phyloP scores from a whole-genome alignment of 1,140 invertebrate species.

The Tetramorium parvispinum region DNA sequence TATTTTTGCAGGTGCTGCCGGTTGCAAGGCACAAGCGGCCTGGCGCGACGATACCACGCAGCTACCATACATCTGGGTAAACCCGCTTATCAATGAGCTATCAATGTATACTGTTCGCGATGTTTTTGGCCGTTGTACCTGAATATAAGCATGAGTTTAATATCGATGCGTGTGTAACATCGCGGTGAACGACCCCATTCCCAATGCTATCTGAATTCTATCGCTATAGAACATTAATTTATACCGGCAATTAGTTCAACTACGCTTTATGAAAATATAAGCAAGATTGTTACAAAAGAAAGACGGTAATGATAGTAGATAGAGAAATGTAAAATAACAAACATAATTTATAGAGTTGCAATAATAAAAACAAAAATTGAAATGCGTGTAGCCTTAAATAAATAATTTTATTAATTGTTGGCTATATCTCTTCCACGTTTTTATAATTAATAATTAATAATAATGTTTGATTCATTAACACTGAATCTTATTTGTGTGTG shows the following conservation, averaged over 20 bases:
- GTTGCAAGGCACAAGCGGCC: constrained; percentile 23
- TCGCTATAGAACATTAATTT: constrained; percentile 16
- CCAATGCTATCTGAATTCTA: constrained; percentile 20
- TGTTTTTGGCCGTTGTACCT: constrained; percentile 29
- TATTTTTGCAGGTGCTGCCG: constrained; percentile 68
- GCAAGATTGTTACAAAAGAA: not conserved
- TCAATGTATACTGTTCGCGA: constrained; percentile 59
- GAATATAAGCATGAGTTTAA: not conserved
- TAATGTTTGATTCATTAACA: constrained; percentile 16
- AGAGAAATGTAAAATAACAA: not conserved
- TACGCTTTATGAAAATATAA: not conserved
- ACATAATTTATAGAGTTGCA: not conserved
- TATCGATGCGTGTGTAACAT: not conserved
- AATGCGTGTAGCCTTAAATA: not conserved
- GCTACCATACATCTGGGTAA: constrained; percentile 66
- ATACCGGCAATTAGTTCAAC: not conserved
- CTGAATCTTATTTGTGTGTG: not conserved
- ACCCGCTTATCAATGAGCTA: constrained; percentile 67
- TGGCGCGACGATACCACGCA: constrained; percentile 35
- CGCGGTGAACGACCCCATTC: constrained; percentile 14
- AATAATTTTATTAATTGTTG: not conserved
- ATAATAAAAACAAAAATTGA: not conserved
- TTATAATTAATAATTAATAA: constrained; percentile 24
- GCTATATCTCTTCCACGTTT: not conserved
- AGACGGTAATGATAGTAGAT: not conserved